Evolutionary conservation across 2,113 vertebrate species (phyloP), one percentile per base, ranked within the genome.

Genomic region (Callocephalon fimbriatum): DNA sequence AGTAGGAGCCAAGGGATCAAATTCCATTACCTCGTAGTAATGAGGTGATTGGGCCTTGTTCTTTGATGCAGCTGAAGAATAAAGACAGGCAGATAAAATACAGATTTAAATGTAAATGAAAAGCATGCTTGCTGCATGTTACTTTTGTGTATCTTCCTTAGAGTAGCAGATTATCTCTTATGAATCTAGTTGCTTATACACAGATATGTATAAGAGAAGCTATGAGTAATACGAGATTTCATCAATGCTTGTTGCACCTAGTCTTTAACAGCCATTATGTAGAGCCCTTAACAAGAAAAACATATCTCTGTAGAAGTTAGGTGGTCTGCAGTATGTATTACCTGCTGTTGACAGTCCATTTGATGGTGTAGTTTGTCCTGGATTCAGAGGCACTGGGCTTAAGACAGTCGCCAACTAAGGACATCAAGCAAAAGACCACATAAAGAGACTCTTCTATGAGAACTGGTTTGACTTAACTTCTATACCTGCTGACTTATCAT

Each of bases 21-120:
- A 98, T 80, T 98, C 98, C 97, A 98, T 98, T 76, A 98, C 90
- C 31, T 98, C 98, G 0, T 98, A 98, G 95, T 98, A 98, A 96
- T 96, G 96, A 96, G 96, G 62, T 83, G 95, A 74, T 26, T 95
- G 96, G 31, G 86, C 86, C 83, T 93, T 96, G 71, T 50, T 97
- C 92, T 98, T 97, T 67, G 96, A 79, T 54, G 56, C 7, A 38
- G 92, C 97, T 98, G 86, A 78, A 94, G 58, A 78, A 68, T 27
- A 63, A 75, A 82, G 42, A 85, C 19, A 88, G 38, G 56, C 14
- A 85, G 44, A 50, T 18, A 76, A 50, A 58, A 88, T 8, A 4
- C 54, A 93, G 29, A 79, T 70, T 74, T 59, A 68, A 80, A 50
- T 15, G 27, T 38, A 27, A 62, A 6, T 9, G 10, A 67, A 50